Base-by-base conservation (phyloP, 2,113 vertebrate species). In the Emydura subglobosa region DNA sequence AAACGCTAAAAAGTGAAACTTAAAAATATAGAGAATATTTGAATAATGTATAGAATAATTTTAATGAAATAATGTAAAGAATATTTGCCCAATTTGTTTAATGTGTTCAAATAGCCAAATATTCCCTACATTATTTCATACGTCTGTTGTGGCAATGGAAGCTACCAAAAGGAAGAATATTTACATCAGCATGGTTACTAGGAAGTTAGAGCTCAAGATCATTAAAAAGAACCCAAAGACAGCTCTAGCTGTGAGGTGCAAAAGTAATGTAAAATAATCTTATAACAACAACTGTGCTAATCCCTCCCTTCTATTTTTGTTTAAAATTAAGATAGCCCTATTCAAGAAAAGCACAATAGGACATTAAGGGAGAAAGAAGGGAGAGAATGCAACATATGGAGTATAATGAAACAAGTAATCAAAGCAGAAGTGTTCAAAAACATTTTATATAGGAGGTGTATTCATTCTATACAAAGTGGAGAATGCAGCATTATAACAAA, bases 281-380 rank as follows among this genome's bases (percentile, higher is more conserved):
- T 5, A 9, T 68, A 76, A 89, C 50, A 80, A 53, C 13, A 89
- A 47, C 14, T 54, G 27, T 86, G 68, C 53, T 0, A 50, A 24
- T 42, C 92, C 6, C 1, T 84, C 79, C 17, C 5, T 53, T 92
- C 25, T 9, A 13, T 14, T 65, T 65, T 14, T 31, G 16, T 68
- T 68, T 1, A 1, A 4, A 0, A 0, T 0, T 44, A 39, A 72
- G 39, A 39, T 76, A 76, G 42, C 6, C 10, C 22, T 78, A 25
- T 47, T 78, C 74, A 78, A 78, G 74, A 44, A 47, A 78, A 47
- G 12, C 25, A 78, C 24, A 47, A 25, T 44, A 47, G n/a, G 7
- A 78, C 74, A 78, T 78, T 47, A 16, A 7, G 44, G 24, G 74
- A 24, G 74, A 39, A 27, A 27, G 7, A 1, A 5, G 22, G 16